Percentiles rank a stretch among this genome's conserved stretches.
Evolutionary conservation across 2,113 vertebrate species (phyloP).

Genomic region (Chionomys nivalis): DNA sequence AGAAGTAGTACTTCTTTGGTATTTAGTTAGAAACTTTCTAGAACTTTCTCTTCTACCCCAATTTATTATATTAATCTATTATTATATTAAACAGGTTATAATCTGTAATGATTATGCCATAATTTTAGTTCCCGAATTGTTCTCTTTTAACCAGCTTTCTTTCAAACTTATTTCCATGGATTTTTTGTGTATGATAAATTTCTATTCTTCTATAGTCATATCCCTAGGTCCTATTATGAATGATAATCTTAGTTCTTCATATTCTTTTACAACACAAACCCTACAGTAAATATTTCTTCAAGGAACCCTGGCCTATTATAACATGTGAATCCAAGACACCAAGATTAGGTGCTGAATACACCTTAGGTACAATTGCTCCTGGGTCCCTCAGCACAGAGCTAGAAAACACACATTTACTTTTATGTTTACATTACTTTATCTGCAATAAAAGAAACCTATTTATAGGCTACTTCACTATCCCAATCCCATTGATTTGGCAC

Average conservation of each 20-base stretch:
- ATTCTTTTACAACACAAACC: background rate
- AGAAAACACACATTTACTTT: background rate
- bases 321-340: background rate
- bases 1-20: background rate
- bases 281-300: constrained; percentile 28
- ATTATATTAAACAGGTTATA: background rate
- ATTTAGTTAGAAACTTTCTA: constrained; percentile 34
- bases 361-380: background rate
- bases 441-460: background rate
- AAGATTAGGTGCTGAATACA: background rate
- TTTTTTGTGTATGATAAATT: background rate
- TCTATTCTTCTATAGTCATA: background rate
- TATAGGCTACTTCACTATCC: too few species aligned
- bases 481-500: too few species aligned
- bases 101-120: background rate
- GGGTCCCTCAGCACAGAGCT: background rate
- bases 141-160: background rate
- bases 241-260: background rate
- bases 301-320: background rate
- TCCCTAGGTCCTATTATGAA: background rate
- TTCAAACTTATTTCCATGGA: background rate
- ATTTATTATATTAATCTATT: background rate
- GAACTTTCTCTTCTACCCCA: background rate
- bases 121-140: background rate
- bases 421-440: background rate